These are phyloP conservation scores for Heliocidaris erythrogramma DNA, from an alignment of 35 echinoderm and acorn worm genomes.

Conservation along the genomic window DNA sequence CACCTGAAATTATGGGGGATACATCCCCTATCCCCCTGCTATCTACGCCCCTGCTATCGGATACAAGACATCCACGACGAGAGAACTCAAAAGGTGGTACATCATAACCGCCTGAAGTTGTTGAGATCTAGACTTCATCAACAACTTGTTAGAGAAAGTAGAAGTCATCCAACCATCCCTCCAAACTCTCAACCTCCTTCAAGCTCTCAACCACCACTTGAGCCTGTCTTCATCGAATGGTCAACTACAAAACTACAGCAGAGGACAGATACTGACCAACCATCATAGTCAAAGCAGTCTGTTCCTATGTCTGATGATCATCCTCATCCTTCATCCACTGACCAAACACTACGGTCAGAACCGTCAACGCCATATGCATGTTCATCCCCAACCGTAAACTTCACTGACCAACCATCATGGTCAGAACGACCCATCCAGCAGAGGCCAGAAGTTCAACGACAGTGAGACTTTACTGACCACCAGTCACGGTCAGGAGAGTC, in stretches of 20 bases:
- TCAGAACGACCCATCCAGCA: background rate
- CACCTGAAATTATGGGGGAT: too few species aligned
- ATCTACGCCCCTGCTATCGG: too few species aligned
- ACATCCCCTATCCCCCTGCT: too few species aligned
- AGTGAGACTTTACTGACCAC: background rate
- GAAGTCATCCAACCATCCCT: background rate
- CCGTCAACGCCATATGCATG: background rate
- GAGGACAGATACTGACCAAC: background rate
- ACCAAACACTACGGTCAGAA: background rate
- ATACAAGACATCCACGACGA: slow-evolving; percentile 9
- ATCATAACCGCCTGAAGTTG: slow-evolving; percentile 35
- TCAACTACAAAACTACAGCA: background rate
- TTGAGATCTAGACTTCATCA: background rate
- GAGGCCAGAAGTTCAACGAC: background rate
- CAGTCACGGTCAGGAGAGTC: background rate
- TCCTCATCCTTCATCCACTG: background rate
- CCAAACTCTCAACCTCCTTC: background rate
- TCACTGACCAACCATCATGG: background rate
- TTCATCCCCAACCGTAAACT: background rate
- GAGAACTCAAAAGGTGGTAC: background rate
- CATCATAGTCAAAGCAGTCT: background rate
- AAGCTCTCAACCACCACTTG: background rate
- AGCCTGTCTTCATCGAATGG: background rate
- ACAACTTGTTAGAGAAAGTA: background rate
- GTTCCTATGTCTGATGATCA: background rate